Percentiles rank a stretch among this genome's conserved stretches.
These are phyloP conservation scores for Clanis bilineata DNA, from an alignment of 2,888 invertebrate genomes.

Conservation along the genomic window DNA sequence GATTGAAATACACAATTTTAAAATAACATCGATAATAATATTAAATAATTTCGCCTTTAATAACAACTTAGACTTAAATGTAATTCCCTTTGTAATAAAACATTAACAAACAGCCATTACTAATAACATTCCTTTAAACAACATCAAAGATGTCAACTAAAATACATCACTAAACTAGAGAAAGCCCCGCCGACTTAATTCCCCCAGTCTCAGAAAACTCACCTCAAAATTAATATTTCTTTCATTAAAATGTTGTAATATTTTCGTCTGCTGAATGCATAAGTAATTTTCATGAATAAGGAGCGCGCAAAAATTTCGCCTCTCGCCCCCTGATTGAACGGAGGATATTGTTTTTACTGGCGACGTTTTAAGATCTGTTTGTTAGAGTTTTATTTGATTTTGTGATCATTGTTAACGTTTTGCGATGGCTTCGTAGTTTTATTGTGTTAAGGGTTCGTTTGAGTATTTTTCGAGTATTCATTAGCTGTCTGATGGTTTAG, in stretches of 20 bases:
- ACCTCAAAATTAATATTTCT: conserved; percentile 82
- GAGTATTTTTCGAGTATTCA: not conserved
- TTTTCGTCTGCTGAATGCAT: conserved; percentile 82
- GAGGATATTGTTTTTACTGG: conserved; percentile 21
- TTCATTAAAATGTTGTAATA: conserved; percentile 84
- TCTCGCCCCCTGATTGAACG: conserved; percentile 50
- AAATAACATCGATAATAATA: too few species aligned
- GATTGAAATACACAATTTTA: too few species aligned
- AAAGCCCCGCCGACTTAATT: conserved; percentile 52
- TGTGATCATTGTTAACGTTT: conserved; percentile 16
- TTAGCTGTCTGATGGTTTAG: not conserved
- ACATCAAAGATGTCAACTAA: not conserved
- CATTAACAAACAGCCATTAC: not conserved
- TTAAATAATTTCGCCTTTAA: too few species aligned
- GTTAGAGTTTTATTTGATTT: conserved; percentile 18
- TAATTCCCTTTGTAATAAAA: not conserved
- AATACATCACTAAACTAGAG: conserved; percentile 21
- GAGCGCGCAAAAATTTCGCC: conserved; percentile 69
- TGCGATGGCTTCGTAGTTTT: not conserved
- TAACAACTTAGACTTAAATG: not conserved
- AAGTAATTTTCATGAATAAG: conserved; percentile 81
- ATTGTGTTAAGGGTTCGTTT: not conserved
- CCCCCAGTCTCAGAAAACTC: conserved; percentile 77
- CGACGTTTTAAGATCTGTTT: conserved; percentile 17
- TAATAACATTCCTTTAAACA: not conserved